phyloP scores from a whole-genome alignment of 2,113 vertebrate genomes.

The Periophthalmodon schlosseri region DNA sequence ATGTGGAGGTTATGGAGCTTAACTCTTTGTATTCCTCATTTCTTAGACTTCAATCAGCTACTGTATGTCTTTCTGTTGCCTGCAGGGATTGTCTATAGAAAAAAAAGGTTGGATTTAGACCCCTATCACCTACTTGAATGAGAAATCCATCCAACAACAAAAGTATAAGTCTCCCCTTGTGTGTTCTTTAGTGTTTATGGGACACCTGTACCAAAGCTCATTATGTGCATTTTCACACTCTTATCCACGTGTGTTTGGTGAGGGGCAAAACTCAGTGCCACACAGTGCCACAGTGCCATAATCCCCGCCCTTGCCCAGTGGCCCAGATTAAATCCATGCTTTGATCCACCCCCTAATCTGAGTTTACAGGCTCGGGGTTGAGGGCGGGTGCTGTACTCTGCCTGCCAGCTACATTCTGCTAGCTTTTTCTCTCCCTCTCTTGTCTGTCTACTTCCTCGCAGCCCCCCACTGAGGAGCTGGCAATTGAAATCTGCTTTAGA shows the following conservation, averaged over 20 bases:
- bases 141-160: slow-evolving; percentile 21
- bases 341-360: slow-evolving; percentile 82
- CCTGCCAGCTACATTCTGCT: slow-evolving; percentile 70
- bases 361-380: slow-evolving; percentile 78
- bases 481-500: slow-evolving; percentile 76
- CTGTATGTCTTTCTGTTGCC: slow-evolving; percentile 49
- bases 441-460: slow-evolving; percentile 62
- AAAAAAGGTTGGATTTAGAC: slow-evolving; percentile 55
- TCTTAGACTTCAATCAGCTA: slow-evolving; percentile 54
- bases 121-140: slow-evolving; percentile 46
- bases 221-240: slow-evolving; percentile 31
- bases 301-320: slow-evolving; percentile 78
- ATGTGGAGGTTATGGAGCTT: slow-evolving; percentile 72
- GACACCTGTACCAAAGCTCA: slow-evolving; percentile 15
- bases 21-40: slow-evolving; percentile 63
- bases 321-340: slow-evolving; percentile 80
- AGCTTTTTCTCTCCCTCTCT: slow-evolving; percentile 60
- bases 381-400: slow-evolving; percentile 73
- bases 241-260: slow-evolving; percentile 39
- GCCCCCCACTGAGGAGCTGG: slow-evolving; percentile 64
- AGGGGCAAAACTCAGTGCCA: slow-evolving; percentile 67
- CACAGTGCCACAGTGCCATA: slow-evolving; percentile 71
- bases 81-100: slow-evolving; percentile 38
- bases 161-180: slow-evolving; percentile 4
- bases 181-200: slow-evolving; percentile 9